Conservation (phyloP, 2,797 vertebrate genomes). For the Sebastes itinus region DNA sequence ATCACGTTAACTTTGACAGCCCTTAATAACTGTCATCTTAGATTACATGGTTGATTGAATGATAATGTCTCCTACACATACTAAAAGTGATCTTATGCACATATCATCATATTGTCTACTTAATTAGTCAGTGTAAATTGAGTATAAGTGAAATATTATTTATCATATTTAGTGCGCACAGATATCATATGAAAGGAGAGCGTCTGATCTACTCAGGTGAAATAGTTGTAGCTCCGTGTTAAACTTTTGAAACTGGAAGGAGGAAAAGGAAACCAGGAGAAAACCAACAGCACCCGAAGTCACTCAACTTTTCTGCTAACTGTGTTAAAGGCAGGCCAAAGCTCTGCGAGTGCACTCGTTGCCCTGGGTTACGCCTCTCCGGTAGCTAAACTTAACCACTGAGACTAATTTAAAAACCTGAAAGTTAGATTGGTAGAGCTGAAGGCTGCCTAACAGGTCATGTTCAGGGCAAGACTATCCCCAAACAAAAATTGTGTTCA, state of each 20-base stretch:
- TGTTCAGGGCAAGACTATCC: background rate
- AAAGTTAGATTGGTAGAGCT: conserved; percentile 13
- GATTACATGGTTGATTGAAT: background rate
- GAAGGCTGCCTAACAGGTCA: background rate
- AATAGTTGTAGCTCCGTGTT: background rate
- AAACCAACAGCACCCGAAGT: background rate
- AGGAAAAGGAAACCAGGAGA: background rate
- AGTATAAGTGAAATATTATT: background rate
- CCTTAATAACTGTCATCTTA: background rate
- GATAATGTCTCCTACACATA: background rate
- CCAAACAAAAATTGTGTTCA: background rate
- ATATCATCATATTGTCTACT: background rate
- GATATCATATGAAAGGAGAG: background rate
- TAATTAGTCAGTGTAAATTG: background rate
- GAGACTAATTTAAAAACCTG: conserved; percentile 12
- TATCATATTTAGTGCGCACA: background rate
- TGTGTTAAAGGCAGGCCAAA: background rate
- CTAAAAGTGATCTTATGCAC: background rate
- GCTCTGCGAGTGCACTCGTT: background rate
- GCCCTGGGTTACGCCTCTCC: background rate
- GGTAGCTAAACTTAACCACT: conserved; percentile 2
- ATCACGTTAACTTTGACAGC: too few species aligned
- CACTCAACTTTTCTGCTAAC: background rate
- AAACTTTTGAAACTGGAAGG: background rate
- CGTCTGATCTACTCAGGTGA: background rate